phyloP scores from a whole-genome alignment of 1,140 invertebrate genomes.

The Piezodorus guildinii region DNA sequence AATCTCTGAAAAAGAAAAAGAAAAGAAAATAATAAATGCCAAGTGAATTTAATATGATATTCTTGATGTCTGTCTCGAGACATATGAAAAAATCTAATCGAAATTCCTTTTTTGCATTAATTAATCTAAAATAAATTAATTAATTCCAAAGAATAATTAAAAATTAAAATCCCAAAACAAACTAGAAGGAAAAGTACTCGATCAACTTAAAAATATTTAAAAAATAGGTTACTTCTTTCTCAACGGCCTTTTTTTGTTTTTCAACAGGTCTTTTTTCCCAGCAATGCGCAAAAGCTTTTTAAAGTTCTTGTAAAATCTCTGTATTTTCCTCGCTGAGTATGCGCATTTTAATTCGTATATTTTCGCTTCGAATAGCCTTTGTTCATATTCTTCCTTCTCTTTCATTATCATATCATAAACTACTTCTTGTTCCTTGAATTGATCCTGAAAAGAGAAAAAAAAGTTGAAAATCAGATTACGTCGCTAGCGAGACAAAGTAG shows the following conservation, averaged over 20 bases:
- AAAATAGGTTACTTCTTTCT: neutral
- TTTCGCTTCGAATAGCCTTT: neutral
- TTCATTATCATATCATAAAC: neutral
- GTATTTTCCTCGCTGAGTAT: slow-evolving; percentile 10
- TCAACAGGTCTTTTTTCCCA: neutral
- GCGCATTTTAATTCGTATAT: neutral
- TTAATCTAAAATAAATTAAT: too few species aligned
- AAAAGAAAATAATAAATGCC: too few species aligned
- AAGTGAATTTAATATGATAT: too few species aligned
- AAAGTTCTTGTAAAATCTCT: slow-evolving; percentile 3
- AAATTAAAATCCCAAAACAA: too few species aligned
- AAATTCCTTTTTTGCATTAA: too few species aligned
- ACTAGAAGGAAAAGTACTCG: too few species aligned
- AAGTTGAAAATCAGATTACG: neutral
- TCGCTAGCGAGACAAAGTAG: too few species aligned
- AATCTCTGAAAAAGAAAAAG: too few species aligned
- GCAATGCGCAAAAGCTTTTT: neutral
- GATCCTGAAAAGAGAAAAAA: neutral
- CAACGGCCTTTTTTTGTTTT: neutral
- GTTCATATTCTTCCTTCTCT: slow-evolving; percentile 15
- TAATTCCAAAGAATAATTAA: too few species aligned
- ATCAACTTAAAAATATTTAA: too few species aligned
- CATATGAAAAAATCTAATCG: too few species aligned
- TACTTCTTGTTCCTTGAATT: slow-evolving; percentile 4
- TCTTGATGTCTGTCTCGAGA: too few species aligned